These are phyloP conservation scores for Hyppa rectilinea DNA, from an alignment of 2,888 invertebrate genomes.

Conservation along the genomic window DNA sequence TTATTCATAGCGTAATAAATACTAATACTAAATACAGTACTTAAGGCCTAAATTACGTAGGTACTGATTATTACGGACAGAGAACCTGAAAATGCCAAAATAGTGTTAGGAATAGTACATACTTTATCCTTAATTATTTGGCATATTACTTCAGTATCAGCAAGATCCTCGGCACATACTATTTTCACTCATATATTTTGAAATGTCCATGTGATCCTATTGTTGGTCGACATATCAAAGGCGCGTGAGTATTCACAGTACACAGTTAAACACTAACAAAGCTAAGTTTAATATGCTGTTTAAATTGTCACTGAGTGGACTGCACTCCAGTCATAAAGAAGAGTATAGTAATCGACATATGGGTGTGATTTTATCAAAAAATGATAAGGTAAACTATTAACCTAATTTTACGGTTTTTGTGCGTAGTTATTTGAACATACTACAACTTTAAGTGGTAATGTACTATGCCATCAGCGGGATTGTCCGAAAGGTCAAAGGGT, in stretches of 20 bases:
- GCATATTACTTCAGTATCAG: background rate
- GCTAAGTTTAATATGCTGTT: background rate
- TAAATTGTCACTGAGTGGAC: background rate
- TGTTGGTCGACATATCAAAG: constrained; percentile 13
- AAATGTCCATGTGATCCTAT: no score
- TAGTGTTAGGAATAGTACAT: background rate
- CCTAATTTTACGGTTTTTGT: constrained; percentile 12
- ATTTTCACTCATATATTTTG: no score
- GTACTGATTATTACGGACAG: background rate
- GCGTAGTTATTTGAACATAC: background rate
- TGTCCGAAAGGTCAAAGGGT: no score
- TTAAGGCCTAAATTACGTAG: background rate
- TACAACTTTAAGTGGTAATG: background rate
- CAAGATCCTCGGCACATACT: background rate
- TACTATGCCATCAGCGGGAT: no score
- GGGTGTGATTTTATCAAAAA: constrained; percentile 25
- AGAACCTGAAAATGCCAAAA: background rate
- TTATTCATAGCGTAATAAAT: no score
- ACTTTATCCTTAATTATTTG: background rate
- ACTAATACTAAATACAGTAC: no score
- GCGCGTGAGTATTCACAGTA: background rate
- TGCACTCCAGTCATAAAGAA: constrained; percentile 8
- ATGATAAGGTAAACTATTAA: constrained; percentile 35
- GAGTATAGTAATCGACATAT: background rate
- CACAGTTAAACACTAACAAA: constrained; percentile 1